Evolutionary conservation across 2,797 vertebrate species (phyloP).

Genomic region (Manis crassicaudata): DNA sequence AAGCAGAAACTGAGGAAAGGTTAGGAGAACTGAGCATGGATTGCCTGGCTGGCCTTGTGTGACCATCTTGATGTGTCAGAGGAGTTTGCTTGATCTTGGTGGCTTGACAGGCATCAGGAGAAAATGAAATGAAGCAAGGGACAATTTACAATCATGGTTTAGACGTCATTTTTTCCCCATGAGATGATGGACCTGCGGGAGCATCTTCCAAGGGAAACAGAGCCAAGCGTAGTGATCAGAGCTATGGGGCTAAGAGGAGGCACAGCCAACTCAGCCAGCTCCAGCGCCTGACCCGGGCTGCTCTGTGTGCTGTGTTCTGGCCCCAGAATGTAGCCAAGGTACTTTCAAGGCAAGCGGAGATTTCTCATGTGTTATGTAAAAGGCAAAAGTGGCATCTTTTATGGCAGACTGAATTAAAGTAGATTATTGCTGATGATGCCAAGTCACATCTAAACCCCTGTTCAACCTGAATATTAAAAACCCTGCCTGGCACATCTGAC

Average conservation of each 20-base stretch:
- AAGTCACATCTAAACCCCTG: conserved; percentile 51
- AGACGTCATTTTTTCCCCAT: neutral
- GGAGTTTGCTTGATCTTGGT: neutral
- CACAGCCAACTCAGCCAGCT: neutral
- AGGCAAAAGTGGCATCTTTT: conserved; percentile 55
- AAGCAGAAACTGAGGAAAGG: neutral
- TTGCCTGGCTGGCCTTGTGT: neutral
- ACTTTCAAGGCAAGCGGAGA: neutral
- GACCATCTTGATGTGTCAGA: neutral
- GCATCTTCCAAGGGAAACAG: neutral
- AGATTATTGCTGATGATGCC: conserved; percentile 54
- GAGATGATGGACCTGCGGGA: neutral
- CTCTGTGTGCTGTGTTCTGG: neutral
- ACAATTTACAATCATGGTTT: neutral
- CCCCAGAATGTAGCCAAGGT: neutral
- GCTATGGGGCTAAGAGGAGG: neutral
- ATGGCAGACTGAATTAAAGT: conserved; percentile 66
- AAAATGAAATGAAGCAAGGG: neutral
- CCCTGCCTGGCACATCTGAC: neutral
- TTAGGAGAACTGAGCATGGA: neutral
- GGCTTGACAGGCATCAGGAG: neutral
- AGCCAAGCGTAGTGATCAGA: neutral
- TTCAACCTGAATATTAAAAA: conserved; percentile 72
- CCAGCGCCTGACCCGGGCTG: neutral
- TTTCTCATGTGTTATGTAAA: conserved; percentile 34